These are phyloP conservation scores for Poecilia picta DNA, from an alignment of 2,797 vertebrate genomes.

Conservation along the genomic window DNA sequence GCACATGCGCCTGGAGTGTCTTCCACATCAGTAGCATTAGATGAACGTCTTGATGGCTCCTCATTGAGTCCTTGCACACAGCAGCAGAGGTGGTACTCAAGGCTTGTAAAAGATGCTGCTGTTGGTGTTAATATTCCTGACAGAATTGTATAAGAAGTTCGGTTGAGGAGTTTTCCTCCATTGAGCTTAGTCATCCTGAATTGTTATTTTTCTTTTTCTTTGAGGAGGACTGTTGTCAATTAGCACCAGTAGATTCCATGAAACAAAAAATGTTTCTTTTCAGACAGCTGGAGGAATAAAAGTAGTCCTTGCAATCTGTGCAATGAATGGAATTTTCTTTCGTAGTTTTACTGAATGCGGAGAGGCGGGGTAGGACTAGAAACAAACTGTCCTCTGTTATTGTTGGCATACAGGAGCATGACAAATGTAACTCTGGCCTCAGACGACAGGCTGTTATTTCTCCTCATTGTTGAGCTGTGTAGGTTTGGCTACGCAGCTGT, in stretches of 20 bases:
- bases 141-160: slow-evolving; percentile 24
- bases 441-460: slow-evolving; percentile 40
- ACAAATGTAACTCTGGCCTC: slow-evolving; percentile 56
- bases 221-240: slow-evolving; percentile 26
- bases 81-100: slow-evolving; percentile 20
- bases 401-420: slow-evolving; percentile 48
- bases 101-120: slow-evolving; percentile 29
- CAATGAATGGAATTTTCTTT: slow-evolving; percentile 45
- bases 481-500: slow-evolving; percentile 52
- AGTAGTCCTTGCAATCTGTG: slow-evolving; percentile 47
- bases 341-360: slow-evolving; percentile 38
- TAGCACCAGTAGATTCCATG: slow-evolving; percentile 22
- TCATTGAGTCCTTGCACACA: background rate
- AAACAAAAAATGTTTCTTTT: slow-evolving; percentile 32
- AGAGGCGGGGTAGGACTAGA: slow-evolving; percentile 33
- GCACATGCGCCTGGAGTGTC: slow-evolving; percentile 45
- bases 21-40: slow-evolving; percentile 53
- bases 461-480: slow-evolving; percentile 37
- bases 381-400: slow-evolving; percentile 52
- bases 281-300: slow-evolving; percentile 49
- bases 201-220: slow-evolving; percentile 5
- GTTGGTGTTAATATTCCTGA: slow-evolving; percentile 12
- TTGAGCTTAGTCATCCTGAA: slow-evolving; percentile 47
- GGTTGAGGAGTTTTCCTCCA: slow-evolving; percentile 49
- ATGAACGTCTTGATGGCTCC: slow-evolving; percentile 37